Conservation (phyloP, 2,113 vertebrate genomes). For the Podarcis raffonei region DNA sequence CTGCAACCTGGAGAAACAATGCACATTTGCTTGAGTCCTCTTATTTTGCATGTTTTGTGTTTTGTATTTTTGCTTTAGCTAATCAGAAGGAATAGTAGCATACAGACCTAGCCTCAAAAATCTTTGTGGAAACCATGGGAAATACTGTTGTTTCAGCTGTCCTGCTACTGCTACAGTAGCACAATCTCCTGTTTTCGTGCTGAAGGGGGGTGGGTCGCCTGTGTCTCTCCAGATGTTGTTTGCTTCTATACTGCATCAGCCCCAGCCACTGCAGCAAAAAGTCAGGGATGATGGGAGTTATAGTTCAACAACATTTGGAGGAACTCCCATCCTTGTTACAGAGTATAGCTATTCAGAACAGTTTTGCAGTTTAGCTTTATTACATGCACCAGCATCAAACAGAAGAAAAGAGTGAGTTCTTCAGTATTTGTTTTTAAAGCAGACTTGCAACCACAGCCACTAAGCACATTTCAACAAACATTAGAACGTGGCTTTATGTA, state of each 20-base stretch:
- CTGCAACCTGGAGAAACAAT: neutral
- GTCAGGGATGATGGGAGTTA: too few relatives aligned
- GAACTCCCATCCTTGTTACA: too few relatives aligned
- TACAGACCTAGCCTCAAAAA: too few relatives aligned
- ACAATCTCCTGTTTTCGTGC: neutral
- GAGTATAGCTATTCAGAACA: neutral
- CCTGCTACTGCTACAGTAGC: neutral
- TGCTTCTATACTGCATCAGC: too few relatives aligned
- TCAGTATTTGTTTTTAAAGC: neutral
- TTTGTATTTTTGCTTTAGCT: too few relatives aligned
- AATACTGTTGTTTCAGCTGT: neutral
- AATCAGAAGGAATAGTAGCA: too few relatives aligned
- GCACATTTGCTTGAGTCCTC: neutral
- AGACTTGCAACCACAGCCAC: neutral
- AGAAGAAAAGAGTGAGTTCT: neutral
- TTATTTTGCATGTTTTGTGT: neutral
- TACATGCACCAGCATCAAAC: neutral
- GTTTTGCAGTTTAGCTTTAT: neutral
- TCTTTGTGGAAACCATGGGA: too few relatives aligned
- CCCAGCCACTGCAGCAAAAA: too few relatives aligned
- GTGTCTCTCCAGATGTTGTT: too few relatives aligned
- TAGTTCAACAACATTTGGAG: too few relatives aligned
- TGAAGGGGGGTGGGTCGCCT: neutral
- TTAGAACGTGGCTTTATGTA: neutral
- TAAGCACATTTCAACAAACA: neutral